Percentiles rank a stretch among this genome's conserved stretches.
Conservation (phyloP, 1,140 invertebrate genomes). For the Coenobita brevimanus region DNA sequence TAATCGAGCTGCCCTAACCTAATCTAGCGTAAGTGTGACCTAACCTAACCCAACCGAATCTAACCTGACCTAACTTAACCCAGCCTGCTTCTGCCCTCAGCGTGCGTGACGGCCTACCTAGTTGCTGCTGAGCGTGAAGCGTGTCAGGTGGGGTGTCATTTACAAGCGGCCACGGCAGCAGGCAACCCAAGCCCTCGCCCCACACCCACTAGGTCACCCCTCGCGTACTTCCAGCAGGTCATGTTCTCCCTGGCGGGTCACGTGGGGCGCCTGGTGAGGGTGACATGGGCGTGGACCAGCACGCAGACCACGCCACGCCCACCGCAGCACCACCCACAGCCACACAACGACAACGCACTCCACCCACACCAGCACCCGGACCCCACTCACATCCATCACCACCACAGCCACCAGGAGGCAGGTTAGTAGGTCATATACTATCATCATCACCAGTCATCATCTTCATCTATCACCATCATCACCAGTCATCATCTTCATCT, state of each 20-base stretch:
- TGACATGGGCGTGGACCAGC: constrained; percentile 53
- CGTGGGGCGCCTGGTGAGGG: constrained; percentile 44
- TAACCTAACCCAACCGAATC: too few relatives aligned
- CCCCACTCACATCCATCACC: background rate
- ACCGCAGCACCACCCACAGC: constrained; percentile 9
- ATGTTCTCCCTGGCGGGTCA: constrained; percentile 47
- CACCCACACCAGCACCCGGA: background rate
- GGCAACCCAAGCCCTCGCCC: background rate
- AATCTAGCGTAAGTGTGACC: too few relatives aligned
- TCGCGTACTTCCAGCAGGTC: constrained; percentile 54
- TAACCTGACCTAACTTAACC: too few relatives aligned
- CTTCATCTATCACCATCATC: too few relatives aligned
- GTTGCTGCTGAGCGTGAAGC: constrained; percentile 46
- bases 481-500: too few relatives aligned
- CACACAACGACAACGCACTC: background rate
- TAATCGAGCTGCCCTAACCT: too few relatives aligned
- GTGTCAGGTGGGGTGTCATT: constrained; percentile 59
- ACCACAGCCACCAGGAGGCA: background rate
- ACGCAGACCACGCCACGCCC: background rate
- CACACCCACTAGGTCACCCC: constrained; percentile 6
- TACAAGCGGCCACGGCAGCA: constrained; percentile 56
- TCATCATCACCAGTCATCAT: too few relatives aligned
- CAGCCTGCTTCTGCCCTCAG: constrained; percentile 28
- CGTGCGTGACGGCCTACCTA: constrained; percentile 59
- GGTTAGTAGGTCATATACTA: too few relatives aligned